phyloP scores from a whole-genome alignment of 2,797 vertebrate genomes.

The Brachyalestes nurse region DNA sequence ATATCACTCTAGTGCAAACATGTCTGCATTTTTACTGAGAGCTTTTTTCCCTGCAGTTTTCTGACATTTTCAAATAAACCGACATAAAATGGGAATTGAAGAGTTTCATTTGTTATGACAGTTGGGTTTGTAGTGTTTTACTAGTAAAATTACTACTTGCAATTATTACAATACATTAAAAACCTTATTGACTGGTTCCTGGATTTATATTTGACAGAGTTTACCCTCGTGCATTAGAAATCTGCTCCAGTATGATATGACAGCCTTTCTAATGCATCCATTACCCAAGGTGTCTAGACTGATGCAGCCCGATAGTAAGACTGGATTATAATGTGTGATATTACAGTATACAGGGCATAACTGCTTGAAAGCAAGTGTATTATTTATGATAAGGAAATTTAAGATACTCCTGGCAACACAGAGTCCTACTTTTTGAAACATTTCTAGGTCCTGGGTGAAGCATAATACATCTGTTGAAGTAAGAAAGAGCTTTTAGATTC shows the following conservation, averaged over 20 bases:
- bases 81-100: neutral
- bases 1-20: neutral
- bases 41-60: neutral
- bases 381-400: neutral
- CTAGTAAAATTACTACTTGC: too few relatives aligned
- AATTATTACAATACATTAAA: too few relatives aligned
- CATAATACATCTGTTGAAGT: neutral
- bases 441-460: neutral
- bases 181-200: neutral
- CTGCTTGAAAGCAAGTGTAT: too few relatives aligned
- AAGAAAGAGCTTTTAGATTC: neutral
- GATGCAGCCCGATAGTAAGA: neutral
- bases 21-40: conserved; percentile 1
- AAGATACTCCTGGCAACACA: neutral
- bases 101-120: neutral
- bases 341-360: neutral
- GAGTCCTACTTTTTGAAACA: neutral
- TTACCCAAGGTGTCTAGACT: neutral
- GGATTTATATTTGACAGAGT: neutral
- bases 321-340: neutral
- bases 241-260: neutral
- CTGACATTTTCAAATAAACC: neutral
- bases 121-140: too few relatives aligned
- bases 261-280: neutral
- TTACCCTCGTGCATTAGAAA: neutral